A percentile compares a stretch with the other conserved stretches of the same genome.
Conservation (phyloP, 2,888 invertebrate genomes). For the Ditylenchus weischeri region DNA sequence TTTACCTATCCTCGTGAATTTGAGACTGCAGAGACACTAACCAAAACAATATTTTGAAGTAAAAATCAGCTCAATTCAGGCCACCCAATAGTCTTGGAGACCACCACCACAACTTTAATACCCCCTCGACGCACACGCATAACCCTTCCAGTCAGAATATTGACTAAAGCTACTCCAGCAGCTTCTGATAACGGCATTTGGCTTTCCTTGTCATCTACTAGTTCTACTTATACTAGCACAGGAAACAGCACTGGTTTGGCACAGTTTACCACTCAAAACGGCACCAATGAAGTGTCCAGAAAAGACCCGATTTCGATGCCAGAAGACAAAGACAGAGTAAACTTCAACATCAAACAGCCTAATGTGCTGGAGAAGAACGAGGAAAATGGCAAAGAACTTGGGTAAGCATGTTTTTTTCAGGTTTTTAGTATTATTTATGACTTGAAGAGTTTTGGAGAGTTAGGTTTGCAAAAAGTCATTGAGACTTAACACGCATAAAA, state of each 20-base stretch:
- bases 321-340: background rate
- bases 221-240: too few relatives aligned
- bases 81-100: conserved; percentile 4
- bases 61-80: background rate
- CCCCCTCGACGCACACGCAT: background rate
- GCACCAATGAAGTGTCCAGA: background rate
- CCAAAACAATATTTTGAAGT: too few relatives aligned
- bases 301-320: background rate
- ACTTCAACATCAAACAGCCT: background rate
- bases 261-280: background rate
- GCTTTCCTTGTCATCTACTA: too few relatives aligned
- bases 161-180: background rate
- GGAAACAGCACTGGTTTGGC: too few relatives aligned
- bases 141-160: background rate
- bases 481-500: too few relatives aligned
- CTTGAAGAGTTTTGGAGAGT: too few relatives aligned
- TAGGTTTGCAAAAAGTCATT: too few relatives aligned
- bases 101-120: background rate
- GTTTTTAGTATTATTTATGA: too few relatives aligned
- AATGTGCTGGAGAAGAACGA: background rate
- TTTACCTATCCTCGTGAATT: too few relatives aligned
- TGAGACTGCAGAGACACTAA: too few relatives aligned
- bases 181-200: background rate
- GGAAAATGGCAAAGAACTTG: background rate
- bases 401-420: too few relatives aligned